Evolutionary conservation across 2,797 vertebrate species (phyloP), one percentile per base, ranked within the genome.

Genomic region (Picus viridis): DNA sequence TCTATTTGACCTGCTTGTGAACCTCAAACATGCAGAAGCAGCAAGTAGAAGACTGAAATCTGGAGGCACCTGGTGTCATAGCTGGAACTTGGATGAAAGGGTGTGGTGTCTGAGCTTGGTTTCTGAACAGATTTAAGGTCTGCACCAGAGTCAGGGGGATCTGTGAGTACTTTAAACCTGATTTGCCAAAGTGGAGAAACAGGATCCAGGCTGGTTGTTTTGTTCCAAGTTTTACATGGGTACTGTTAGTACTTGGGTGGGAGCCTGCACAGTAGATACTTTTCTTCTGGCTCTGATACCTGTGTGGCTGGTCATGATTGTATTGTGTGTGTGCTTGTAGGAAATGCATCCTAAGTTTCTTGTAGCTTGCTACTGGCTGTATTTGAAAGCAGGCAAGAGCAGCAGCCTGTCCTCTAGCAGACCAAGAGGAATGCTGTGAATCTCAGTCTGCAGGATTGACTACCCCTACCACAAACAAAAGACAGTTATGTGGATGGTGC

Each of bases 31-130:
- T 22, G 73, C 29, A 41, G 61, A 72, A 29, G 24, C n/a, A 77
- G 36, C 54, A 54, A 61, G n/a, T 53, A 47, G 67, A 51, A 75
- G 49, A 59, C 18, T 2, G 5, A 67, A 61, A 41, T 39, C 13
- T 41, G 32, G 29, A 61, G n/a, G 34, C 14, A 61, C 54, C 19
- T 0, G 2, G 24, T 3, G 3, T 30, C 0, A 1, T 29, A 83
- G 54, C 29, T 89, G 39, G 47, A 84, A 49, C 19, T 16, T 84
- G 47, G 5, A n/a, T 49, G 30, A n/a, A 84, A 61, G 11, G 39
- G 7, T 22, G 27, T 0, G 0, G 10, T 7, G 2, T 20, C 18
- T 56, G 49, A 15, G 22, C 20, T 68, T 57, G 17, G 74, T 18
- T 49, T 78, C 62, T 57, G 56, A 43, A 13, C 32, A 62, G 61